A percentile compares a stretch with the other conserved stretches of the same genome.
phyloP scores from a whole-genome alignment of 2,888 invertebrate species.

The Chloroclystis v-ata region DNA sequence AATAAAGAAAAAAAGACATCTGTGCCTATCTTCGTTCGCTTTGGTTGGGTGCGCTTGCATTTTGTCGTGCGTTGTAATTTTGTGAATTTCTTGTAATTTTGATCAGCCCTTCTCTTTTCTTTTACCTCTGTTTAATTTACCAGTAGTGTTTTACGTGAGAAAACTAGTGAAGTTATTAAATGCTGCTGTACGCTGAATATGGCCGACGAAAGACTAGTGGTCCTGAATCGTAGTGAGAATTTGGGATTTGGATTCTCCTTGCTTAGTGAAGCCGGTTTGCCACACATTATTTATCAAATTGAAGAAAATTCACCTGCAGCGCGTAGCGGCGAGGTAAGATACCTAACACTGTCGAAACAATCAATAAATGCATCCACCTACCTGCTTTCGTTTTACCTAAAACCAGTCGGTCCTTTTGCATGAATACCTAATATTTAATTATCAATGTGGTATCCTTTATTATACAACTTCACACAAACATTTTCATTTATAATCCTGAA shows the following conservation, averaged over 20 bases:
- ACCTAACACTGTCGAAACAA: background rate
- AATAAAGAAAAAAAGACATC: slow-evolving; percentile 22
- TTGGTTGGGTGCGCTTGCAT: slow-evolving; percentile 67
- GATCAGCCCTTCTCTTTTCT: slow-evolving; percentile 43
- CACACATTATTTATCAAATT: slow-evolving; percentile 95
- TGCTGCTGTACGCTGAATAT: slow-evolving; percentile 80
- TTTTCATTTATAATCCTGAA: no score
- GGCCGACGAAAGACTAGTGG: slow-evolving; percentile 94
- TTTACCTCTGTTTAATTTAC: slow-evolving; percentile 47
- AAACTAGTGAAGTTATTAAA: slow-evolving; percentile 63
- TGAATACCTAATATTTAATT: background rate
- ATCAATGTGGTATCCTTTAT: background rate
- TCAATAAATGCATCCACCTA: slow-evolving; percentile 20
- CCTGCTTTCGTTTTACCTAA: slow-evolving; percentile 30
- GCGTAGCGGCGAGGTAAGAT: slow-evolving; percentile 90
- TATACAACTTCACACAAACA: no score
- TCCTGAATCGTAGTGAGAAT: slow-evolving; percentile 91
- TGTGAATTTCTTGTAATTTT: slow-evolving; percentile 58
- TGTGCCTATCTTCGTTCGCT: slow-evolving; percentile 52
- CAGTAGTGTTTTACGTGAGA: slow-evolving; percentile 55
- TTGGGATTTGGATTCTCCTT: slow-evolving; percentile 94
- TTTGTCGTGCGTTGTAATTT: slow-evolving; percentile 60
- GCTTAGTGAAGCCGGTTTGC: slow-evolving; percentile 92
- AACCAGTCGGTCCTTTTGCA: slow-evolving; percentile 7
- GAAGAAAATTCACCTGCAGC: slow-evolving; percentile 95